Base-by-base conservation (phyloP, 2,113 vertebrate species). In the Prinia subflava region DNA sequence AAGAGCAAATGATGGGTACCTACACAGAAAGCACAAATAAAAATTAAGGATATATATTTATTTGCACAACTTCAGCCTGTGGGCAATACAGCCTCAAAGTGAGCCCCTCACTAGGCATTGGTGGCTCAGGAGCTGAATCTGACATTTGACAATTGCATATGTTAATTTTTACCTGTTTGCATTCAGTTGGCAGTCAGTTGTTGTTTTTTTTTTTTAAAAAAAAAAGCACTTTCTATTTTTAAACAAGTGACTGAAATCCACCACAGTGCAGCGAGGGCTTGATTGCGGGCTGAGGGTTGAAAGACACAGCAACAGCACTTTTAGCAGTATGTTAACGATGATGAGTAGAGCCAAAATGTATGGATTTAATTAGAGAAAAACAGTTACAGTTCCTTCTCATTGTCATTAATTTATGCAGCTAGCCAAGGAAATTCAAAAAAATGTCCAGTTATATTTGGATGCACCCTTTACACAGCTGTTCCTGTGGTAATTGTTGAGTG, bases 131-230 rank as follows among this genome's bases (percentile, higher is more conserved):
- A 90, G 63, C 59, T 67, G 67, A 42, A 23, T 83, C 53, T 85
- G 67, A 85, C 55, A 60, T 47, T 60, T 87, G 63, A 62, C 63
- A 77, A 77, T 80, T 44, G 44, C 23, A 9, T 68, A 37, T 92
- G 69, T 71, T 89, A 82, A 84, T 93, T 95, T 96, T 81, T 77
- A 95, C 88, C 83, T 96, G 80, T 77, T 89, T 75, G 68, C 69
- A 18, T 74, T 78, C 59, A 46, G 59, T 30, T 81, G 50, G 59
- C 87, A 94, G 70, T 9, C 39, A 33, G 39, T 49, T 59, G 28
- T 6, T 17, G 27, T 83, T 57, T 57, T 82, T 33, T 57, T 89
- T 35, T 2, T 19, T 44, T 44, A 18, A 44, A 11, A 15, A 28
- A 63, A 37, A 46, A 39, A 21, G 0, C 33, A 56, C 39, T 47